These are phyloP conservation scores for Lasius platythorax DNA, from an alignment of 2,888 invertebrate genomes.

Conservation along the genomic window DNA sequence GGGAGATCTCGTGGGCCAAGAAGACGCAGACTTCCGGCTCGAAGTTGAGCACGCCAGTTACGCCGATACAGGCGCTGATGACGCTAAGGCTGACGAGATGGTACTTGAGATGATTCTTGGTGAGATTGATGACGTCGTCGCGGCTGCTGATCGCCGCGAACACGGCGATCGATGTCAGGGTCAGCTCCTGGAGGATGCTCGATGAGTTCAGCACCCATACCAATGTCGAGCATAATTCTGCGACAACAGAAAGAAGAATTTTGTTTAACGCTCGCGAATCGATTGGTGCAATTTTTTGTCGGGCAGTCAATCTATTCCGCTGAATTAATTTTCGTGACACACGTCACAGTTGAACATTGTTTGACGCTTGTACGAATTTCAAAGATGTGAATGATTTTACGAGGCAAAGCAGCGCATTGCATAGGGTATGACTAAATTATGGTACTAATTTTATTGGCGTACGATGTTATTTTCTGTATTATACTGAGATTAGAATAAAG, in stretches of 20 bases:
- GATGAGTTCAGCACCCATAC: conserved; percentile 86
- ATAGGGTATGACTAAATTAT: neutral
- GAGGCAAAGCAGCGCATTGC: neutral
- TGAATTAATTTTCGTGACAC: conserved; percentile 16
- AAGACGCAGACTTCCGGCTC: conserved; percentile 83
- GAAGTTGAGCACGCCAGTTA: conserved; percentile 86
- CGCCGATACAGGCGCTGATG: conserved; percentile 86
- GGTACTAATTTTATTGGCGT: neutral
- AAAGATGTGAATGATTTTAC: neutral
- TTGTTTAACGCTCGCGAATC: neutral
- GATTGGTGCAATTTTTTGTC: neutral
- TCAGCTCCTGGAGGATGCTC: conserved; percentile 86
- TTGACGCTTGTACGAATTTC: neutral
- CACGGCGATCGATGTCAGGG: conserved; percentile 85
- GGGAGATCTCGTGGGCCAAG: conserved; percentile 81
- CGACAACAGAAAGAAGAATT: conserved; percentile 19
- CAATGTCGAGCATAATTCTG: conserved; percentile 85
- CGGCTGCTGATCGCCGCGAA: conserved; percentile 80
- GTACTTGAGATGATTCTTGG: conserved; percentile 85
- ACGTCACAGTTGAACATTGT: too few species aligned
- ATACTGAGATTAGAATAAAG: neutral
- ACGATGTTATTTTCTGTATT: neutral
- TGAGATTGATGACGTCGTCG: conserved; percentile 80
- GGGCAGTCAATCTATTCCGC: neutral
- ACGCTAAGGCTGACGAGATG: conserved; percentile 86